Evolutionary conservation across 2,888 invertebrate species (phyloP), one percentile per base, ranked within the genome.

Genomic region (Phaedon cochleariae): DNA sequence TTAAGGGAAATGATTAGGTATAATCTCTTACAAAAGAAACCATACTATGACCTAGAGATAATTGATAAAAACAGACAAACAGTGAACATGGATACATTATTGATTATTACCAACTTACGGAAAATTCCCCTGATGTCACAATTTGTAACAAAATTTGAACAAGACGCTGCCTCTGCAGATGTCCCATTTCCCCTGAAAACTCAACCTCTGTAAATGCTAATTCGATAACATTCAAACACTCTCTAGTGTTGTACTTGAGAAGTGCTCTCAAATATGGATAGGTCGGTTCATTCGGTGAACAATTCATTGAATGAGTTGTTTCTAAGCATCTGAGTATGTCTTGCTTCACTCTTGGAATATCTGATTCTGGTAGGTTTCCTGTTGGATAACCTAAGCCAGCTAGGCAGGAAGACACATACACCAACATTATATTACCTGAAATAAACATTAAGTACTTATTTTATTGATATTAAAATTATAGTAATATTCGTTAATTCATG

Each of bases 371-470:
- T 72, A 94, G 89, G 74, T 90, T 88, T 0, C 94, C 94, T 45
- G 85, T 85, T 0, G 94, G 95, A 84, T 93, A 96, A 0, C 92
- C 92, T 62, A 93, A 85, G 59, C 76, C 96, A n/a, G 94, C 92
- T 69, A 96, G 85, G 77, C 95, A 95, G 72, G 94, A 94, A 69
- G 93, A 94, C 29, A 94, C 88, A 79, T 95, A 96, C 1, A 96
- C 94, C 57, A 96, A 84, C 71, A 96, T 83, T 68, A 92, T 92
- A 78, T 95, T 95, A 6, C 95, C 96, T 49, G 94, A 51, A 63
- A 63, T 34, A 1, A 41, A 41, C 4, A 7, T 26, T 26, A 7
- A 7, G 26, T 26, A n/a, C n/a, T n/a, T n/a, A n/a, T n/a, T n/a
- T n/a, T n/a, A n/a, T n/a, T n/a, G n/a, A n/a, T n/a, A n/a, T n/a